Base-by-base conservation (phyloP, 1,140 invertebrate genomes). In the Oedothorax gibbosus region DNA sequence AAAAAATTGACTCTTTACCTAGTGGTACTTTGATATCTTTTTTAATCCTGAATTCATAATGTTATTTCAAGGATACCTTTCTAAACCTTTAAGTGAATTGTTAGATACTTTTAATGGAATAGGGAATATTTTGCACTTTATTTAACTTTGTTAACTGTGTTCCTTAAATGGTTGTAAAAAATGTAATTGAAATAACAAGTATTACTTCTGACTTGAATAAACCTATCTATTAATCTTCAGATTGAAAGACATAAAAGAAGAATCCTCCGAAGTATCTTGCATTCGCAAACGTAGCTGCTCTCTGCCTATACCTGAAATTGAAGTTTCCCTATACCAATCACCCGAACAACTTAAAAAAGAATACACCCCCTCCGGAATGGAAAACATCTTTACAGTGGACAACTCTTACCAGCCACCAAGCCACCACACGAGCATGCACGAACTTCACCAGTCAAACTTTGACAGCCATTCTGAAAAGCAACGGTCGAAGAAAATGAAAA, bases 291-390 rank as follows among this genome's bases (percentile, higher is more conserved):
- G 97, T 75, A 98, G 97, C 87, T 97, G 96, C 89, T 98, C 97
- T 0, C 90, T 98, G 68, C 97, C 97, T 0, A 97, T 97, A 89
- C 96, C 96, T 11, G 97, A 98, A 92, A 96, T 97, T 66, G 94
- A 97, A 90, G 93, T 97, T 6, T 96, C 95, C 0, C 91, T 96
- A 73, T 95, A 95, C 89, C 94, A 96, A 87, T 87, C 85, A 51
- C 87, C 57, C 62, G 87, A 88, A 35, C 86, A 87, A 57, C 81
- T 86, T 62, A 87, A 87, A 68, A 87, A 87, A 62, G 68, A 87
- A 68, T 68, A 73, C 49, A 20, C 66, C 35, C 9, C 60, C 12
- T 81, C 73, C 56, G 77, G 35, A 10, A 81, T 83, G 56, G 71
- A 80, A 77, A 83, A 84, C 14, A 85, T 86, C 66, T 85, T 87